A percentile compares a stretch with the other conserved stretches of the same genome.
phyloP scores from a whole-genome alignment of 1,140 invertebrate species.

The Caenorhabditis inopinata region DNA sequence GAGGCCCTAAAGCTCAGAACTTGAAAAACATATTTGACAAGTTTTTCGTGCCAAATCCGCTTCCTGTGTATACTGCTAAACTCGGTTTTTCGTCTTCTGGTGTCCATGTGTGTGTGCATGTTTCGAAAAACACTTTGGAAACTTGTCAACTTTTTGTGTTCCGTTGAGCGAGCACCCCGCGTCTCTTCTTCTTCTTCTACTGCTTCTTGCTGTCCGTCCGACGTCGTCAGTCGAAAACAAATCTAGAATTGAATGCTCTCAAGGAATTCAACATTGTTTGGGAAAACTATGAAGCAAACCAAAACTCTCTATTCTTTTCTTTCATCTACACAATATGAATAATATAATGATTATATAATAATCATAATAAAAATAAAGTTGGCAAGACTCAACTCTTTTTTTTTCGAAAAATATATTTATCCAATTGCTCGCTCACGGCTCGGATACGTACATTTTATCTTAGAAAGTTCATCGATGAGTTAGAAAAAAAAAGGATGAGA shows the following conservation, averaged over 20 bases:
- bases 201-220: background rate
- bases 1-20: constrained; percentile 2
- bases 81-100: background rate
- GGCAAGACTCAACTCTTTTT: background rate
- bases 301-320: background rate
- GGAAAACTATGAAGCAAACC: background rate
- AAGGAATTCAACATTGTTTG: constrained; percentile 26
- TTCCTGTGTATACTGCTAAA: constrained; percentile 33
- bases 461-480: background rate
- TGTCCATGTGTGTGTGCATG: background rate
- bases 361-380: constrained; percentile 25
- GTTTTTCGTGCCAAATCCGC: constrained; percentile 32
- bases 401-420: background rate
- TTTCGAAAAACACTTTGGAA: constrained; percentile 34
- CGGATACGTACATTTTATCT: no score
- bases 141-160: constrained; percentile 34
- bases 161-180: constrained; percentile 18
- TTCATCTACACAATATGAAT: constrained; percentile 15
- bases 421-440: constrained; percentile 12
- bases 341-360: constrained; percentile 25
- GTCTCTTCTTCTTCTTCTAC: background rate
- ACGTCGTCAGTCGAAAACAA: constrained; percentile 25
- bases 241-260: constrained; percentile 31
- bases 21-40: constrained; percentile 27
- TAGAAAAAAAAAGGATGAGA: background rate